Evolutionary conservation across 2,888 invertebrate genomes (phyloP), one percentile per base, ranked within the genome.

Genomic region (Gryllus longicercus): DNA sequence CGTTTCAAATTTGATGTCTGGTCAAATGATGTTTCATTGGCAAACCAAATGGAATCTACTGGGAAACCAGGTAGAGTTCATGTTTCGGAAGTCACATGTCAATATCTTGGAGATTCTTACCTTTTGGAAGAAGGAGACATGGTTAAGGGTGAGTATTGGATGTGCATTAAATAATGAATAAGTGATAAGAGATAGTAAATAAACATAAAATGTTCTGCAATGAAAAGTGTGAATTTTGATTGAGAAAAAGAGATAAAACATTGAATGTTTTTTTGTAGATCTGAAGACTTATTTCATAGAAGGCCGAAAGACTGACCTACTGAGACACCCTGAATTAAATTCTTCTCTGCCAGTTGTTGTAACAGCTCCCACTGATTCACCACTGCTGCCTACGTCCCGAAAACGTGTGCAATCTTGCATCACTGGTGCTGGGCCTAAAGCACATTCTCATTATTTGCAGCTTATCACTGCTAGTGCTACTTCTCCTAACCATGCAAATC

Each of bases 1-100:
- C 89, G 98, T 80, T 98, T 98, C 86, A 98, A 99, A 87, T 99
- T 98, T 87, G 98, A 99, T 86, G 98, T 99, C 2, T 99, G 98
- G 97, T 98, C 98, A 83, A 98, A 98, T 86, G 98, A 99, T 86
- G 98, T 99, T 0, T 94, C 94, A 0, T 89, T 98, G 81, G 98
- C 98, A 4, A 99, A 99, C 87, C 95, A 91, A 87, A 96, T 99
- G 95, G 98, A 98, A 86, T 96, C 97, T 0, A 94, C 96, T 0
- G 98, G 97, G 11, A 93, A 91, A 85, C 95, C 96, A 0, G 97
- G 94, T 79, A 92, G 94, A 85, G 97, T 98, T 51, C 98, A 98
- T 87, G 93, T 98, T 82, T 97, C 97, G 0, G 96, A 97, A 86
- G 92, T 92, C 82, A 97, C 98, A 0, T 91, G 93, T 76, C 90